Evolutionary conservation across 1,140 invertebrate species (phyloP), one percentile per base, ranked within the genome.

Genomic region (Ctenoplectra terminalis): DNA sequence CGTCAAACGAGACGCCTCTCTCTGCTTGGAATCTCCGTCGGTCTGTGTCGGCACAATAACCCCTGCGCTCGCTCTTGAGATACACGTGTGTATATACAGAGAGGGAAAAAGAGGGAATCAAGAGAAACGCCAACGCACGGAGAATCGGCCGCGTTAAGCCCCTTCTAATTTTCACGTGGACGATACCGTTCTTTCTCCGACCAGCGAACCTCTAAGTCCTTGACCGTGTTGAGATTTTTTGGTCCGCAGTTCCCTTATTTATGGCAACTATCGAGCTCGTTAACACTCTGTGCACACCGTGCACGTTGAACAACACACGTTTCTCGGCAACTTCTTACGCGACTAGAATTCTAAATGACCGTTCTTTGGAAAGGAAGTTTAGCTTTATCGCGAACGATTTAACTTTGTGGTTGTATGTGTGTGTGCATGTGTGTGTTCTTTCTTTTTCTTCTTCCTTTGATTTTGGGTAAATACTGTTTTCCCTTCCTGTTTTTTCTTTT

Each of bases 101-200:
- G n/a, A n/a, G n/a, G n/a, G n/a, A n/a, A n/a, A n/a, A n/a, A n/a
- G n/a, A n/a, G n/a, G n/a, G n/a, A n/a, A n/a, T n/a, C n/a, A n/a
- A n/a, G n/a, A n/a, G n/a, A n/a, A n/a, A n/a, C n/a, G n/a, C n/a
- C n/a, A n/a, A n/a, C 20, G 8, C 20, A 2, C 29, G 6, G 26
- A 31, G 29, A 46, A 29, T 26, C 0, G 8, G 43, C 8, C 20
- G 37, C 15, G 37, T 6, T 2, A 20, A 85, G 70, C 52, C 69
- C 31, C 26, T 64, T 50, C 56, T 75, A 81, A 84, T 85, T 81
- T 82, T 63, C 81, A 26, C 31, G 37, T 54, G 72, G 34, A 69
- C 81, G 71, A 79, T 73, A 79, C 73, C 63, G 50, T 54, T 74
- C 46, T 48, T 74, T 70, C 56, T 17, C 50, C 31, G 61, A 40